Conservation (phyloP, 2,888 invertebrate species). For the Aphidius colemani region DNA sequence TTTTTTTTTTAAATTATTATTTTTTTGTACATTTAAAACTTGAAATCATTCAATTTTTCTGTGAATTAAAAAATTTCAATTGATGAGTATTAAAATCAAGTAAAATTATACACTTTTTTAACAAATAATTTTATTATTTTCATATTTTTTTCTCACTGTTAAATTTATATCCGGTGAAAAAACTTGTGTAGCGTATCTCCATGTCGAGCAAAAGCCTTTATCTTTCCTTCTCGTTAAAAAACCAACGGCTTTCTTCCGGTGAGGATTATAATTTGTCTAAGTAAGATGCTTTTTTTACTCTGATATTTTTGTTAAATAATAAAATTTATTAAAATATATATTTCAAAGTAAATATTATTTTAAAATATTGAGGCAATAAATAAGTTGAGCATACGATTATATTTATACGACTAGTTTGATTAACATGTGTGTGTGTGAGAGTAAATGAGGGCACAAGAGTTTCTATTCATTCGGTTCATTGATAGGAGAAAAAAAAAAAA, state of each 20-base stretch:
- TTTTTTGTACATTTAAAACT: too few species aligned
- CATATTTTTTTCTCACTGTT: conserved; percentile 19
- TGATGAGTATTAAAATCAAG: too few species aligned
- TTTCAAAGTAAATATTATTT: too few species aligned
- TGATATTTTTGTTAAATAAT: conserved; percentile 12
- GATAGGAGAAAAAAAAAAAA: conserved; percentile 26
- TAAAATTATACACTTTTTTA: too few species aligned
- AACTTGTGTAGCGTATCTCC: conserved; percentile 31
- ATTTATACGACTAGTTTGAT: too few species aligned
- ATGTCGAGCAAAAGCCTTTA: conserved; percentile 20
- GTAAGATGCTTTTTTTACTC: conserved; percentile 3
- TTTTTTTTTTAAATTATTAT: not conserved
- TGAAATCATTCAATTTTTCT: too few species aligned
- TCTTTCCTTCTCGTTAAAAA: conserved; percentile 31
- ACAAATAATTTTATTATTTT: conserved; percentile 4
- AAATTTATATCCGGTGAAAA: conserved; percentile 21
- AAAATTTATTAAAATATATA: too few species aligned
- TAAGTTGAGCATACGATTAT: too few species aligned
- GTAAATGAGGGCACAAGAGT: conserved; percentile 20
- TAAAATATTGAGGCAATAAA: too few species aligned
- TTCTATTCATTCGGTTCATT: conserved; percentile 33
- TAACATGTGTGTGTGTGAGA: not conserved
- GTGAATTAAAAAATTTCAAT: too few species aligned
- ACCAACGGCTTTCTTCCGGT: conserved; percentile 32
- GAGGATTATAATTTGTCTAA: conserved; percentile 15